A percentile compares a stretch with the other conserved stretches of the same genome.
phyloP scores from a whole-genome alignment of 2,797 vertebrate species.

The Sebastes elongatus region DNA sequence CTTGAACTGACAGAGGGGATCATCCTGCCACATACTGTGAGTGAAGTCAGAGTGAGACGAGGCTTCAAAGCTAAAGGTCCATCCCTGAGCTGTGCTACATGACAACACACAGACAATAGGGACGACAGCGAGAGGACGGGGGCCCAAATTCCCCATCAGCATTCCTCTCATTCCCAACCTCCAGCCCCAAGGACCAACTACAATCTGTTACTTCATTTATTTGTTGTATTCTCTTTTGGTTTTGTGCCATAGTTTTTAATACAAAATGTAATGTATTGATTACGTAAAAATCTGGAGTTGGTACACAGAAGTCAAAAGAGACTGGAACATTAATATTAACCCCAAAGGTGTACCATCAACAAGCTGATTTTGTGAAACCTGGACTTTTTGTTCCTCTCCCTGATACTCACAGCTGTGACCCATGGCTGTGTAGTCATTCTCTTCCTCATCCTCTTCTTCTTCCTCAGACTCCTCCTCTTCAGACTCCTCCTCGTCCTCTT shows the following conservation, averaged over 20 bases:
- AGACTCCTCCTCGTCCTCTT: constrained; percentile 84
- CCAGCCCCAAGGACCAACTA: background rate
- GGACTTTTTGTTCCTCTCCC: too few relatives aligned
- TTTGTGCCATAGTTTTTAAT: background rate
- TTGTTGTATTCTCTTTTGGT: background rate
- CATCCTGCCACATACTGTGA: constrained; percentile 74
- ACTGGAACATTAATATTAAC: background rate
- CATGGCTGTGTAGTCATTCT: constrained; percentile 89
- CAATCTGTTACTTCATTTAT: background rate
- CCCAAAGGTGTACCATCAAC: too few relatives aligned
- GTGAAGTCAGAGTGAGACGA: constrained; percentile 62
- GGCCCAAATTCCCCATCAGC: constrained; percentile 24
- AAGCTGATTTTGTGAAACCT: too few relatives aligned
- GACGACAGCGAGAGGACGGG: constrained; percentile 8
- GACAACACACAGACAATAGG: constrained; percentile 66
- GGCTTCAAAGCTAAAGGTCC: constrained; percentile 57
- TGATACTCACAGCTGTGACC: constrained; percentile 90
- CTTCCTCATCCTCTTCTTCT: constrained; percentile 87
- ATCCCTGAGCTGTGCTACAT: constrained; percentile 45
- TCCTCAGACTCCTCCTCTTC: constrained; percentile 88
- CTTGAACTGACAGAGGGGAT: constrained; percentile 62
- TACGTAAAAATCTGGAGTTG: background rate
- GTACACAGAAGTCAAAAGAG: background rate
- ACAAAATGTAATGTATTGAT: background rate
- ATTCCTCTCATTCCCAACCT: constrained; percentile 62